A percentile compares a stretch with the other conserved stretches of the same genome.
phyloP scores from a whole-genome alignment of 1,140 invertebrate species.

The Drosophila pandora region DNA sequence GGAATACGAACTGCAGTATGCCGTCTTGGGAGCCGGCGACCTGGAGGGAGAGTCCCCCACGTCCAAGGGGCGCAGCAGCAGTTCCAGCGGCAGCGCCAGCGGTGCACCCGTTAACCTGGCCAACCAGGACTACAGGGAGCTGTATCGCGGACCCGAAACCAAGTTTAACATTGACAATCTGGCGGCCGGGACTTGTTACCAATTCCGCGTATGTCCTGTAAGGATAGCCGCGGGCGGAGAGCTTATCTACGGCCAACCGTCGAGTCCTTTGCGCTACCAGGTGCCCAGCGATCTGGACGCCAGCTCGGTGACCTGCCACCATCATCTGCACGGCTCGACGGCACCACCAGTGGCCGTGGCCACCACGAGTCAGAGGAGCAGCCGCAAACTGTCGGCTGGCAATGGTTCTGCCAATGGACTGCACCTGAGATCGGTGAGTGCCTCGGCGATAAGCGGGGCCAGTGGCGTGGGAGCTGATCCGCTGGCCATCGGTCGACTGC shows the following conservation, averaged over 20 bases:
- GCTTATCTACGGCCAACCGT: constrained; percentile 88
- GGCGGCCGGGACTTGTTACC: constrained; percentile 89
- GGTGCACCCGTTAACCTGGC: constrained; percentile 46
- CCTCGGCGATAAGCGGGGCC: constrained; percentile 70
- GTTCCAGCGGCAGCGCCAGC: constrained; percentile 38
- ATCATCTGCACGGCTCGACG: constrained; percentile 52
- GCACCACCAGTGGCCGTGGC: constrained; percentile 13
- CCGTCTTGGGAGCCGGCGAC: constrained; percentile 43
- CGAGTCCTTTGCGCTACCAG: constrained; percentile 85
- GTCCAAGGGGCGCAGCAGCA: constrained; percentile 50
- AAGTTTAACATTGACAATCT: constrained; percentile 88
- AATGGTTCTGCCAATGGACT: constrained; percentile 41
- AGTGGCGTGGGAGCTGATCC: constrained; percentile 63
- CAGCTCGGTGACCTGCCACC: constrained; percentile 38
- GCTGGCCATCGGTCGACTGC: constrained; percentile 56
- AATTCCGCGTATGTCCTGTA: constrained; percentile 89
- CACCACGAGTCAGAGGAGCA: constrained; percentile 53
- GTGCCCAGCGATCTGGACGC: constrained; percentile 69
- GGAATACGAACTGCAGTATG: constrained; percentile 79
- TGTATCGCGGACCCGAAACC: constrained; percentile 89
- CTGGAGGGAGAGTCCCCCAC: constrained; percentile 43
- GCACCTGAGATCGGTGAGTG: constrained; percentile 72
- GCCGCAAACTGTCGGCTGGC: constrained; percentile 56
- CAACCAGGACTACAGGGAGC: constrained; percentile 84
- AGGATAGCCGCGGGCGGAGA: constrained; percentile 86